A percentile compares a stretch with the other conserved stretches of the same genome.
These are phyloP conservation scores for Aphis gossypii DNA, from an alignment of 1,140 invertebrate species.

Conservation along the genomic window DNA sequence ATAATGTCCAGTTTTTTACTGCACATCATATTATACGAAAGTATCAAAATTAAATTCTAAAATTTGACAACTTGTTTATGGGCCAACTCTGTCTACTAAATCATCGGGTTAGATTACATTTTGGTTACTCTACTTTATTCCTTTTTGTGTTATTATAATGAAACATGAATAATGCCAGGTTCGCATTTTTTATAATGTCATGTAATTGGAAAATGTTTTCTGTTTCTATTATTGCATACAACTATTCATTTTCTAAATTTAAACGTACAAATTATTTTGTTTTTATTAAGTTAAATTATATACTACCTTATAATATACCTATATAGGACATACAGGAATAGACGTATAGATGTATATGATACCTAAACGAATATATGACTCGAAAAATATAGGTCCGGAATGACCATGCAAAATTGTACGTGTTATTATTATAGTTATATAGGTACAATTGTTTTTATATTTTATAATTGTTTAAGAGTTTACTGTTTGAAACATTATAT, in stretches of 20 bases:
- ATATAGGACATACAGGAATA: too few relatives aligned
- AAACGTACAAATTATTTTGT: background rate
- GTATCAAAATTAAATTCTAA: background rate
- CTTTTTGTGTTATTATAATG: background rate
- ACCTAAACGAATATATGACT: background rate
- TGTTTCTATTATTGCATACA: background rate
- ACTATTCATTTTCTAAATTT: background rate
- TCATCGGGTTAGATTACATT: background rate
- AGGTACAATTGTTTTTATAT: background rate
- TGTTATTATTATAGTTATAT: background rate
- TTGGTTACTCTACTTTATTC: background rate
- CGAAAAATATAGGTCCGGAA: background rate
- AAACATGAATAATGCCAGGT: background rate
- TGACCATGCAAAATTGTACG: background rate
- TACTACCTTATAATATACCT: background rate
- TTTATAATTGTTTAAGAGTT: background rate
- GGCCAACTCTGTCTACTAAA: background rate
- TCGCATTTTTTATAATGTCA: background rate
- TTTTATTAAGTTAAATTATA: background rate
- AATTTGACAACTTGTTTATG: slow-evolving; percentile 11
- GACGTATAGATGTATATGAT: background rate
- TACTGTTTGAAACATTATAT: background rate
- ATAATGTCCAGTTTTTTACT: background rate
- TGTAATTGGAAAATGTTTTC: background rate
- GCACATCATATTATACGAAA: background rate